Evolutionary conservation across 2,797 vertebrate species (phyloP).

Genomic region (Phaenicophaeus curvirostris): DNA sequence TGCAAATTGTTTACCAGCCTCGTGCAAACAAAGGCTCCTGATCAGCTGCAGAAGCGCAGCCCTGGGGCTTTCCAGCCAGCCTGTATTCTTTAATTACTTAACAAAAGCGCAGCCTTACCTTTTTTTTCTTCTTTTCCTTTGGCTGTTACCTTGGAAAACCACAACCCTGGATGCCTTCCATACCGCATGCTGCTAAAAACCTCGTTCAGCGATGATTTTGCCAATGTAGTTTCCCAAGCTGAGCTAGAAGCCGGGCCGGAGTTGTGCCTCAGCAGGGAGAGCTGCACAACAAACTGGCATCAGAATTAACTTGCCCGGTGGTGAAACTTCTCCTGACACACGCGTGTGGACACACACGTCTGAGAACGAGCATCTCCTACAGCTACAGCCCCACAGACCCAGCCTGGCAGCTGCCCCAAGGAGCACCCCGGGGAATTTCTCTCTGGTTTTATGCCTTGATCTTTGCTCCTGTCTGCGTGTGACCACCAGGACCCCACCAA

Average conservation of each 20-base stretch:
- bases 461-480: not conserved
- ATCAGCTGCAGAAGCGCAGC: slow-evolving; percentile 27
- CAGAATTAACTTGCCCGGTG: not conserved
- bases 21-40: not conserved
- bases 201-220: not conserved
- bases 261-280: accelerated
- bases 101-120: slow-evolving; percentile 24
- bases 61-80: slow-evolving; percentile 46
- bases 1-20: slow-evolving; percentile 49
- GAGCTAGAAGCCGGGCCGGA: not conserved
- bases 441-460: accelerated
- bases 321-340: not conserved
- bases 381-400: not conserved
- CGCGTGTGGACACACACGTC: accelerated
- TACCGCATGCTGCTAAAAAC: not conserved
- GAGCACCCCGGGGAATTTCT: accelerated
- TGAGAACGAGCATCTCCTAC: not conserved
- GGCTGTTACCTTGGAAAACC: slow-evolving; percentile 33
- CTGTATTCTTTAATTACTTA: slow-evolving; percentile 60
- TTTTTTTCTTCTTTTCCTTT: not conserved
- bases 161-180: slow-evolving; percentile 28
- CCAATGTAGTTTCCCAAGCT: slow-evolving; percentile 1
- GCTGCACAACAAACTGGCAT: not conserved
- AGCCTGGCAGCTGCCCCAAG: not conserved
- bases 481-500: not conserved